Percentiles rank a stretch among this genome's conserved stretches.
phyloP scores from a whole-genome alignment of 2,797 vertebrate species.

The Lateolabrax maculatus region DNA sequence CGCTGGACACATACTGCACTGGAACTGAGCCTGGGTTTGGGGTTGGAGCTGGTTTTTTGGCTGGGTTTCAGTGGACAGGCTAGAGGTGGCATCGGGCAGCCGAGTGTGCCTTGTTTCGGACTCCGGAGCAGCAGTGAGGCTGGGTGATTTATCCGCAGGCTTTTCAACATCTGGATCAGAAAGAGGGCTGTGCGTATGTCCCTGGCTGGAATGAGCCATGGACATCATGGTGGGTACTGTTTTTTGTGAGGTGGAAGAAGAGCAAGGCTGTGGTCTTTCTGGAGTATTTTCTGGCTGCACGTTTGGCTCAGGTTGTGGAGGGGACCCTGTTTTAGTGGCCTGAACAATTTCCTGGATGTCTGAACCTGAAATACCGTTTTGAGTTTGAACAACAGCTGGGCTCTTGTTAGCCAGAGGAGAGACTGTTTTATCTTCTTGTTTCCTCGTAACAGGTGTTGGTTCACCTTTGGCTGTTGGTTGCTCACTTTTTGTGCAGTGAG shows the following conservation, averaged over 20 bases:
- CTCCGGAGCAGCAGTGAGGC: slow-evolving; percentile 50
- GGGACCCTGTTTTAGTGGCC: slow-evolving; percentile 37
- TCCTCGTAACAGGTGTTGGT: slow-evolving; percentile 45
- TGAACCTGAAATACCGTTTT: slow-evolving; percentile 48
- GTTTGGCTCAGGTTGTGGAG: slow-evolving; percentile 37
- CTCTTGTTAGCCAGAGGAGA: slow-evolving; percentile 47
- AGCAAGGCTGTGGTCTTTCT: slow-evolving; percentile 50
- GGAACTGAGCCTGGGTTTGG: slow-evolving; percentile 93
- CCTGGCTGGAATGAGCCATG: slow-evolving; percentile 53
- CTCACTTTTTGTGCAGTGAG: slow-evolving; percentile 63
- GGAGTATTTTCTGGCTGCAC: slow-evolving; percentile 35
- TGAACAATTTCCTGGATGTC: slow-evolving; percentile 53
- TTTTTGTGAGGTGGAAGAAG: slow-evolving; percentile 59
- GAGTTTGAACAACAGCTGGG: slow-evolving; percentile 36
- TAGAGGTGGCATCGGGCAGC: slow-evolving; percentile 64
- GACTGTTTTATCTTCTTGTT: slow-evolving; percentile 58
- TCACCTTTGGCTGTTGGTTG: slow-evolving; percentile 58
- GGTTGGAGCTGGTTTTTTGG: slow-evolving; percentile 80
- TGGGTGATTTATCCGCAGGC: slow-evolving; percentile 38
- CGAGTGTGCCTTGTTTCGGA: slow-evolving; percentile 55
- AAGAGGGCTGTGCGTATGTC: slow-evolving; percentile 13
- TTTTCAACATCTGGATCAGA: slow-evolving; percentile 65
- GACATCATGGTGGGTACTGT: slow-evolving; percentile 1
- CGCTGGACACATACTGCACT: slow-evolving; percentile 96
- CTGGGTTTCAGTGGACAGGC: slow-evolving; percentile 64